Evolutionary conservation across 2,797 vertebrate species (phyloP).

Genomic region (Huso huso): DNA sequence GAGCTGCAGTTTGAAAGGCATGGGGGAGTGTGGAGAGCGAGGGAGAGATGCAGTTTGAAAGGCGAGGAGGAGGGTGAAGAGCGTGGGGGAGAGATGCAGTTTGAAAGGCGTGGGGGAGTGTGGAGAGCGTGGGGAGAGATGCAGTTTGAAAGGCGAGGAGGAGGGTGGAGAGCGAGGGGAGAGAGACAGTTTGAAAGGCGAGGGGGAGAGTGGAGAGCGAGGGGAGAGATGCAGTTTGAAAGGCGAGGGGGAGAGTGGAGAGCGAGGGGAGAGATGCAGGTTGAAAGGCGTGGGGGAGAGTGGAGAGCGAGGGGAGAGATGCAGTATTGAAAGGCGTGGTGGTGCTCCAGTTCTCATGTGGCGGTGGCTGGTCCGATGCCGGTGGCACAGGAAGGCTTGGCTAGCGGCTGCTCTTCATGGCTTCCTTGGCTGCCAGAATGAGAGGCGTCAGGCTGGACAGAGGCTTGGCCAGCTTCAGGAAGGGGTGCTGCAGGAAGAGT

Average conservation of each 20-base stretch:
- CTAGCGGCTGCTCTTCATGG: constrained; percentile 97
- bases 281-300: constrained; percentile 61
- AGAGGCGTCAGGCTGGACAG: constrained; percentile 94
- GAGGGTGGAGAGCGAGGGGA: constrained; percentile 14
- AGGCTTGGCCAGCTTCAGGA: constrained; percentile 96
- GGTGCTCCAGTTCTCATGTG: constrained; percentile 32
- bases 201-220: no score
- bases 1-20: no score
- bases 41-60: no score
- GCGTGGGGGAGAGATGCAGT: no score
- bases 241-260: constrained; percentile 58
- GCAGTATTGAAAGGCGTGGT: constrained; percentile 45
- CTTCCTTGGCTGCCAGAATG: constrained; percentile 97
- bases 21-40: no score
- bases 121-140: no score
- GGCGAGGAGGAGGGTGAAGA: no score
- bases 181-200: no score
- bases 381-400: constrained; percentile 38
- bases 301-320: constrained; percentile 40
- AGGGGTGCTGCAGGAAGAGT: constrained; percentile 74
- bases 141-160: no score
- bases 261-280: constrained; percentile 16
- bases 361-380: no score
- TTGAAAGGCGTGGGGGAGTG: no score
- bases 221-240: constrained; percentile 36